A percentile compares a stretch with the other conserved stretches of the same genome.
These are phyloP conservation scores for Drepana arcuata DNA, from an alignment of 1,140 invertebrate genomes.

Conservation along the genomic window DNA sequence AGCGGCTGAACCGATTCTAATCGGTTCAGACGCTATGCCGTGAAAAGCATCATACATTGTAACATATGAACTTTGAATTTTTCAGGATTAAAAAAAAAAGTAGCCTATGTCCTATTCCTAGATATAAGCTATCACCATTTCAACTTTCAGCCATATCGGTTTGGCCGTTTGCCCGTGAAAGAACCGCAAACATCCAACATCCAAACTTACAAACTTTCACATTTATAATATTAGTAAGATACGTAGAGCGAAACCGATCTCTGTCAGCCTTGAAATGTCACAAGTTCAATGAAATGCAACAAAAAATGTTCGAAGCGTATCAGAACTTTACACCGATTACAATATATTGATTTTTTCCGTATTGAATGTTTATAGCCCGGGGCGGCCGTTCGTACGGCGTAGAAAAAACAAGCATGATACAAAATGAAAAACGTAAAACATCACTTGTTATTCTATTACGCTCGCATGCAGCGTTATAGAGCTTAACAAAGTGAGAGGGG, in stretches of 20 bases:
- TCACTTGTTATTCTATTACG: conserved; percentile 39
- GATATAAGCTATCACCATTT: too few species aligned
- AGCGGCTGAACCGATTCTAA: too few species aligned
- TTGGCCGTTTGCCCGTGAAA: too few species aligned
- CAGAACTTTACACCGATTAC: conserved; percentile 15
- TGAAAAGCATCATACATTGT: too few species aligned
- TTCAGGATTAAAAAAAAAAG: too few species aligned
- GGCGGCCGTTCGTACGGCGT: conserved; percentile 23
- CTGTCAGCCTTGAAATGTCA: conserved; percentile 14
- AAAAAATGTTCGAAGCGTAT: conserved; percentile 12
- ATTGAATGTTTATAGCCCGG: conserved; percentile 35
- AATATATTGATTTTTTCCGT: conserved; percentile 19
- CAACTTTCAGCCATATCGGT: too few species aligned
- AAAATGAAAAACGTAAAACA: conserved; percentile 25
- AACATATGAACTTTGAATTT: too few species aligned
- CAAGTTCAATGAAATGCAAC: conserved; percentile 14
- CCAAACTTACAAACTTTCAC: too few species aligned
- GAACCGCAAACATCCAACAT: too few species aligned
- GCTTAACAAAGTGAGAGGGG: conserved; percentile 40
- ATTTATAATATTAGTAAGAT: too few species aligned
- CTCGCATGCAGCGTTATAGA: conserved; percentile 24
- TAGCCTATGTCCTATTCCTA: too few species aligned
- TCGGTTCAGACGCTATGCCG: too few species aligned
- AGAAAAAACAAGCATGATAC: conserved; percentile 20
- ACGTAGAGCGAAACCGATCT: conserved; percentile 1